A percentile compares a stretch with the other conserved stretches of the same genome.
Evolutionary conservation across 2,113 vertebrate species (phyloP).

Genomic region (Pandion haliaetus): DNA sequence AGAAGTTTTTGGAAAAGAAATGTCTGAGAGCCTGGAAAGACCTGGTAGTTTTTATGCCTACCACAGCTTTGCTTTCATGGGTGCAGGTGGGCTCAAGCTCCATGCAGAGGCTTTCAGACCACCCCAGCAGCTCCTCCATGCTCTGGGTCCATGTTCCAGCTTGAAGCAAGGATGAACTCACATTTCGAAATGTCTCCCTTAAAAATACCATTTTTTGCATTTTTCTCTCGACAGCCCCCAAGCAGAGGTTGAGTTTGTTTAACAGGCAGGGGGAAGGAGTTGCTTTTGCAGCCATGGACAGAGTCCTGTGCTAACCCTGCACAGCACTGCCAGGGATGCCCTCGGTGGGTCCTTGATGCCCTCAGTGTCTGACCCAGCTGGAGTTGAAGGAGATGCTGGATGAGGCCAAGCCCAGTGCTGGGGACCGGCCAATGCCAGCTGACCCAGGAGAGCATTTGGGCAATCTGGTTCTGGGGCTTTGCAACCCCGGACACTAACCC

Average conservation of each 20-base stretch:
- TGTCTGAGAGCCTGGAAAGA: neutral
- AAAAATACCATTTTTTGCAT: neutral
- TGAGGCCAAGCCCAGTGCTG: neutral
- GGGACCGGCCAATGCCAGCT: neutral
- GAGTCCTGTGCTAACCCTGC: neutral
- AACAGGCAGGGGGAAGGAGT: neutral
- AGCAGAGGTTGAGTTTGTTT: neutral
- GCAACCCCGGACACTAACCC: too few relatives aligned
- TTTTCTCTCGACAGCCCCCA: neutral
- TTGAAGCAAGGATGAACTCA: neutral
- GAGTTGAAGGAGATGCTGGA: neutral
- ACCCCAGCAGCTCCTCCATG: neutral
- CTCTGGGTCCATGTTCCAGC: neutral
- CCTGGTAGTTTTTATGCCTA: neutral
- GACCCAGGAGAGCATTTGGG: neutral
- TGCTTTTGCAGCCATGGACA: accelerated
- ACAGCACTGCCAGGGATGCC: neutral
- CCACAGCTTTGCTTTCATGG: neutral
- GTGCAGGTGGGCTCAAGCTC: neutral
- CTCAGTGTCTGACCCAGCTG: neutral
- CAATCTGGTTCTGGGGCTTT: neutral
- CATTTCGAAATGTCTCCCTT: neutral
- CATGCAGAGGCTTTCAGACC: neutral
- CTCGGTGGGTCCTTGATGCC: neutral
- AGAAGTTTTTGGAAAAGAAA: neutral